Evolutionary conservation across 2,888 invertebrate genomes (phyloP), one percentile per base, ranked within the genome.

Genomic region (Odontothrips loti): DNA sequence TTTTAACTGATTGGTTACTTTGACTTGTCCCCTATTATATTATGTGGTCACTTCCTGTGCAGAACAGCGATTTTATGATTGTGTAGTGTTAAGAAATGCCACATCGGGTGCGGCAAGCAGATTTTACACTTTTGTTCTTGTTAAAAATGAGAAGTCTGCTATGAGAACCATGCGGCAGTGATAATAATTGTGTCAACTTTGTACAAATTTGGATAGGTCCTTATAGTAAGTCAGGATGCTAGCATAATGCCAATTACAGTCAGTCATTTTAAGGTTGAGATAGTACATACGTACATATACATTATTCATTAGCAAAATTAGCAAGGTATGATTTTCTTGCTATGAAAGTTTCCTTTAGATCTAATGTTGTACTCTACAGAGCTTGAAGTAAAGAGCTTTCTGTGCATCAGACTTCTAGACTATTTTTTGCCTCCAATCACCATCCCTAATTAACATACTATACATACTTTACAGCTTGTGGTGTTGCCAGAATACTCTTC

Each of bases 1-100:
- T 82, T 43, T 83, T 83, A 82, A 84, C 82, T 83, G 83, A 83
- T 83, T 83, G 83, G 84, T 84, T 84, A 84, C 84, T 84, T 83
- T 81, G 83, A 84, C 84, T 84, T 84, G 84, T 84, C 84, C 84
- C 83, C 81, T 82, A 79, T 82, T 80, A 68, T 68, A 68, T 23
- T 68, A 68, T 68, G 63, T 63, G 68, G 68, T 68, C 68, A 68
- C 68, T 68, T 68, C 11, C 23, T 9, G n/a, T 20, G 68, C 11
- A 68, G 23, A 68, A 68, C 68, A 68, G 68, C 68, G 68, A 68
- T 68, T 68, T 68, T 68, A 43, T 43, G 23, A 23, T 68, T 68
- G 68, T 68, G 68, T 68, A 68, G 68, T 68, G 68, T 68, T 68
- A 68, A 68, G 68, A 23, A 23, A 68, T 68, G 68, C 68, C 68